phyloP scores from a whole-genome alignment of 2,113 vertebrate genomes.

The Colossoma macropomum region DNA sequence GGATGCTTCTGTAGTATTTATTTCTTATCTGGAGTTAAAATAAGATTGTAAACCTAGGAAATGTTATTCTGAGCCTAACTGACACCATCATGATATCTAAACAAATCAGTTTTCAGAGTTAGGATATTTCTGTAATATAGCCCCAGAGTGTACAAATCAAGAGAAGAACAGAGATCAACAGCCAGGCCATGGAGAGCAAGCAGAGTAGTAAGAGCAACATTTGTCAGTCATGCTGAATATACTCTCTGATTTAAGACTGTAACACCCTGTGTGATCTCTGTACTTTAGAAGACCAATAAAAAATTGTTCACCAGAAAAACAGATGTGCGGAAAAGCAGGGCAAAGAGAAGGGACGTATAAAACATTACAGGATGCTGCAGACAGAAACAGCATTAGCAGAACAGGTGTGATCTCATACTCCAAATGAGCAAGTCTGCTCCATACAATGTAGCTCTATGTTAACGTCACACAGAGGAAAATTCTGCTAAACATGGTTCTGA shows the following conservation, averaged over 20 bases:
- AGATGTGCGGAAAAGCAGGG: not conserved
- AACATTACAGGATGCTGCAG: not conserved
- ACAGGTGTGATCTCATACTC: constrained; percentile 14
- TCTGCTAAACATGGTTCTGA: not conserved
- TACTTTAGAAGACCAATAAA: not conserved
- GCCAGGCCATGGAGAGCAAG: not conserved
- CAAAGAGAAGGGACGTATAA: not conserved
- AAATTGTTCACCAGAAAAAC: not conserved
- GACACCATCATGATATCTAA: too few species aligned
- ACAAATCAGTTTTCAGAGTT: too few species aligned
- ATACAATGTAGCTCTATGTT: constrained; percentile 13
- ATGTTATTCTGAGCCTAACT: too few species aligned
- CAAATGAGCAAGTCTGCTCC: not conserved
- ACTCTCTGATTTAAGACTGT: constrained; percentile 5
- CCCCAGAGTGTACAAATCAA: not conserved
- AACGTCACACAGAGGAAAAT: constrained; percentile 30
- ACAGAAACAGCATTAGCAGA: not conserved
- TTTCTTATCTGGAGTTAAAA: too few species aligned
- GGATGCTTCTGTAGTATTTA: too few species aligned
- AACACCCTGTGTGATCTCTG: not conserved
- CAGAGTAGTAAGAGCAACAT: not conserved
- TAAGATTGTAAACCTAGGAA: too few species aligned
- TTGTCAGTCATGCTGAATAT: not conserved
- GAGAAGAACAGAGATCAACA: not conserved
- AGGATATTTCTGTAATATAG: too few species aligned